Base-by-base conservation (phyloP, 1,140 invertebrate species). In the Oedothorax gibbosus region DNA sequence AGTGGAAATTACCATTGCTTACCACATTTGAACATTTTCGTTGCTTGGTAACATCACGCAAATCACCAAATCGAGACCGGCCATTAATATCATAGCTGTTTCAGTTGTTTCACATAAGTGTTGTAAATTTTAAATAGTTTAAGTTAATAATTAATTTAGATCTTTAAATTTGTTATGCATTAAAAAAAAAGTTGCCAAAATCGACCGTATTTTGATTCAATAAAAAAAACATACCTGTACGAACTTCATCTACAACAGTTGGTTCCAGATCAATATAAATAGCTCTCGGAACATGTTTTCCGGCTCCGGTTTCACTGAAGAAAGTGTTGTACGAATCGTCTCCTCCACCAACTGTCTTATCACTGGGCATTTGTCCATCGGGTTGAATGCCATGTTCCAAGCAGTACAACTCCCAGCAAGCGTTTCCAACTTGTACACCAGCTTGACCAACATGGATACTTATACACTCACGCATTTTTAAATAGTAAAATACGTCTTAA, bases 371-470 rank as follows among this genome's bases (percentile, higher is more conserved):
- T 54, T 88, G 87, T n/a, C 87, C 88, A 83, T 88, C 89, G 12
- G 89, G 88, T 78, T 90, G 87, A 62, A 88, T 88, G 54, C 89
- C 89, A 79, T 90, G 90, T 69, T 90, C 90, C 77, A 90, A 68
- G 73, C 89, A 90, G 76, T 90, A 96, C 0, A 96, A 89, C 88
- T 96, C 95, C 95, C 95, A 96, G 88, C 95, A 96, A 12, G 94
- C 93, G 88, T 94, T 95, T 66, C 94, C 95, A 85, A 96, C 93
- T 91, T 96, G 95, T 7, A 95, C 93, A 71, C 95, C 95, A 68
- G 92, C 94, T 91, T 95, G 94, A 85, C 94, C 94, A 86, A 93
- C 91, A 88, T 94, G 93, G 86, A 94, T 90, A 71, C 93, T 93
- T 85, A 94, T 93, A 87, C 93, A 93, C 89, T 94, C 93, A 89